These are phyloP conservation scores for Oncorhynchus mykiss DNA, from an alignment of 2,113 vertebrate species.

Conservation along the genomic window DNA sequence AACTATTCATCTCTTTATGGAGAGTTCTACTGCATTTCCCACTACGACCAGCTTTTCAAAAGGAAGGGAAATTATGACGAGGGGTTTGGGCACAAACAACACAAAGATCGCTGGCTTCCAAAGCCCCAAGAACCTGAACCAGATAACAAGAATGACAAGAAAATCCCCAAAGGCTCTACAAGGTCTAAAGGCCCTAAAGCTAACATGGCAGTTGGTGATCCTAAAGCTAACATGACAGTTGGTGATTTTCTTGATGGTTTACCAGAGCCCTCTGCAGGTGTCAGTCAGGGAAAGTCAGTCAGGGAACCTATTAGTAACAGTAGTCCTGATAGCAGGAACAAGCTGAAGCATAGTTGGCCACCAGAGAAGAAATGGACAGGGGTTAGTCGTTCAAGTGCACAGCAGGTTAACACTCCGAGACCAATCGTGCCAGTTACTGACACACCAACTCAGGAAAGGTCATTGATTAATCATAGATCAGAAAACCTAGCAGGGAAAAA, in stretches of 20 bases:
- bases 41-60: conserved; percentile 77
- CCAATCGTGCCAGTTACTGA: conserved; percentile 21
- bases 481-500: conserved; percentile 22
- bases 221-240: conserved; percentile 27
- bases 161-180: conserved; percentile 28
- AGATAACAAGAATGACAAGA: conserved; percentile 31
- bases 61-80: conserved; percentile 77
- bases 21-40: conserved; percentile 75
- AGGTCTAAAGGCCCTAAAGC: conserved; percentile 20
- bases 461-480: background rate
- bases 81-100: conserved; percentile 73
- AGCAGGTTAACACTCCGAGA: conserved; percentile 23
- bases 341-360: conserved; percentile 69
- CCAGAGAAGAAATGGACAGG: conserved; percentile 62
- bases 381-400: background rate
- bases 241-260: conserved; percentile 7
- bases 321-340: conserved; percentile 49
- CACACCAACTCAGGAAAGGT: conserved; percentile 9
- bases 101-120: conserved; percentile 74
- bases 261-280: conserved; percentile 16
- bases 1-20: conserved; percentile 76
- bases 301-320: conserved; percentile 38
- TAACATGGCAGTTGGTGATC: conserved; percentile 4
- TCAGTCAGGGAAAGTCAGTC: conserved; percentile 42
- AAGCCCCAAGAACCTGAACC: conserved; percentile 49